Base-by-base conservation (phyloP, 2,113 vertebrate species). In the Laticauda laticaudata region DNA sequence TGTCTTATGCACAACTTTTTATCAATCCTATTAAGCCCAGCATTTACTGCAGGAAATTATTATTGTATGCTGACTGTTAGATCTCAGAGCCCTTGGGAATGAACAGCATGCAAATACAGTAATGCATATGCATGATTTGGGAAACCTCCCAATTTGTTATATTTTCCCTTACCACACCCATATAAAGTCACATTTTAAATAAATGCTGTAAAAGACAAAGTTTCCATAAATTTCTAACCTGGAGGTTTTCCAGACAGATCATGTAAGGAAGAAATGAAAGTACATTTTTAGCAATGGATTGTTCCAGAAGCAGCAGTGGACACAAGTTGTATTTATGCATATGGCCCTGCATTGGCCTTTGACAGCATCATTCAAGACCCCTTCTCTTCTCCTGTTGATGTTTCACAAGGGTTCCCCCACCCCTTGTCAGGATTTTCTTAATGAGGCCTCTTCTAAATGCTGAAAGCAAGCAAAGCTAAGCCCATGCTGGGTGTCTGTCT, bases 401-500 rank as follows among this genome's bases (percentile, higher is more conserved):
- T 91, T 92, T 94, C 75, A 95, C 90, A 96, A 90, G 96, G 97
- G 94, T 88, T 95, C 95, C 95, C 86, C 56, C 86, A 96, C 93
- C 88, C 94, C 81, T 92, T 95, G 96, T 96, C 95, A 96, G 59
- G 95, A 95, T 91, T 94, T 51, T 91, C 96, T 97, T 96, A 97
- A 95, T 94, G 96, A 97, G 97, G 97, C 97, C 98, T 96, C 97
- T 96, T 98, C 95, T 96, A 96, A 87, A 95, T 96, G 96, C 97
- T 96, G 97, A 97, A 97, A 98, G 96, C 96, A 96, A 95, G 96
- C 88, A 95, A 97, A 97, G 95, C 98, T 97, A 97, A 98, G 96
- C 98, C 97, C 97, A 98, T 21, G 57, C 97, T 97, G 96, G 89
- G 97, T 97, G 97, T 96, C 97, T 98, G 97, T 97, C 98, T 98